These are phyloP conservation scores for Hirtodrosophila confusa DNA, from an alignment of 2,888 invertebrate species.

Conservation along the genomic window DNA sequence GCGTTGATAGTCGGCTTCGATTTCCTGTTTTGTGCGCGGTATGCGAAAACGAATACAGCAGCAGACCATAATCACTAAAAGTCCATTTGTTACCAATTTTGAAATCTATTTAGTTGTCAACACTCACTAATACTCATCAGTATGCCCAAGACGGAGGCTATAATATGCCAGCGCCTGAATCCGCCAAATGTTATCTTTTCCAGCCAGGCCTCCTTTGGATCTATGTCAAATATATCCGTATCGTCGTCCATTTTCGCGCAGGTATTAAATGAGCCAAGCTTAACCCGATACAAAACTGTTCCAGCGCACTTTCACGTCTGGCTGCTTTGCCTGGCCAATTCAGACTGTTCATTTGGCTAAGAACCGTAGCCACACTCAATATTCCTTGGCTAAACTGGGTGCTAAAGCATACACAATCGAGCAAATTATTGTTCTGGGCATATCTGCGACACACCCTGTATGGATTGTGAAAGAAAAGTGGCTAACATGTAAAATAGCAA, in stretches of 20 bases:
- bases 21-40: slow-evolving; percentile 97
- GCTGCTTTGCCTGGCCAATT: slow-evolving; percentile 55
- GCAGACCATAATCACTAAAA: slow-evolving; percentile 92
- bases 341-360: slow-evolving; percentile 54
- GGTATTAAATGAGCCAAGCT: background rate
- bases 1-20: slow-evolving; percentile 95
- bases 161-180: slow-evolving; percentile 92
- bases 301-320: slow-evolving; percentile 47
- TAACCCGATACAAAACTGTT: slow-evolving; percentile 10
- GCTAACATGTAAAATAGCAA: slow-evolving; percentile 49
- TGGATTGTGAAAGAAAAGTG: slow-evolving; percentile 30
- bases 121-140: slow-evolving; percentile 86
- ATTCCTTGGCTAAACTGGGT: slow-evolving; percentile 39
- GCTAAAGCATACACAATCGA: slow-evolving; percentile 38
- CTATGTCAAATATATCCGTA: slow-evolving; percentile 69
- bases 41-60: slow-evolving; percentile 96
- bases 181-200: slow-evolving; percentile 88
- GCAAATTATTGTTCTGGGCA: slow-evolving; percentile 2
- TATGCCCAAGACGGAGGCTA: slow-evolving; percentile 89
- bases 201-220: slow-evolving; percentile 88
- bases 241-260: slow-evolving; percentile 63
- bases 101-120: slow-evolving; percentile 1
- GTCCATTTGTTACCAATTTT: no score
- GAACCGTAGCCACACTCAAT: slow-evolving; percentile 36
- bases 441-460: slow-evolving; percentile 45